These are phyloP conservation scores for Harpalus rufipes DNA, from an alignment of 2,888 invertebrate species.

Conservation along the genomic window DNA sequence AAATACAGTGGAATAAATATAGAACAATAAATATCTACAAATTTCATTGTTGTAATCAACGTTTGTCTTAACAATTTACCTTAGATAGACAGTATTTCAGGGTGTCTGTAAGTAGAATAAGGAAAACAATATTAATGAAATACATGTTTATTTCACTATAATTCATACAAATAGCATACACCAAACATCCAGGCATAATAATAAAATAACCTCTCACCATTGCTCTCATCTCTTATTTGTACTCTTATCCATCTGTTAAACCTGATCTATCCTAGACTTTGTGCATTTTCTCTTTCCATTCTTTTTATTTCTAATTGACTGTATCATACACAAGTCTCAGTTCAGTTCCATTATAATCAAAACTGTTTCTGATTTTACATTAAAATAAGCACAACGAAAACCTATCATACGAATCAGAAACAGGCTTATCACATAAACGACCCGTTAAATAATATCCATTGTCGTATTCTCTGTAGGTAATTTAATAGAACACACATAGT, in stretches of 20 bases:
- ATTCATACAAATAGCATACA: conserved; percentile 76
- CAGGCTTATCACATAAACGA: conserved; percentile 64
- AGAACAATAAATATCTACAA: no score
- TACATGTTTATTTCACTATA: conserved; percentile 72
- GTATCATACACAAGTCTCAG: conserved; percentile 44
- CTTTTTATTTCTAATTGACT: conserved; percentile 54
- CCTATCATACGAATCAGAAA: conserved; percentile 56
- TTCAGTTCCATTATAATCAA: conserved; percentile 53
- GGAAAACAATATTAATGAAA: conserved; percentile 63
- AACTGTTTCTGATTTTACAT: conserved; percentile 64
- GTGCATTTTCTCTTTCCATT: not conserved
- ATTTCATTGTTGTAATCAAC: no score
- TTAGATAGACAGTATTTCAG: no score
- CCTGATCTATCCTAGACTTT: conserved; percentile 43
- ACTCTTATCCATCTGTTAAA: conserved; percentile 57
- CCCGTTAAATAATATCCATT: conserved; percentile 66
- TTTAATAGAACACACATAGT: conserved; percentile 65
- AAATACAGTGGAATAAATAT: no score
- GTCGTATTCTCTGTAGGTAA: conserved; percentile 59
- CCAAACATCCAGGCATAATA: conserved; percentile 76
- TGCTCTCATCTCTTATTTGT: conserved; percentile 62
- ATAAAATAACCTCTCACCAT: conserved; percentile 64
- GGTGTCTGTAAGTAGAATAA: not conserved
- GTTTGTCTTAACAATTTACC: no score
- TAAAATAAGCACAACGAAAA: conserved; percentile 54